Percentiles rank a stretch among this genome's conserved stretches.
Conservation (phyloP, 1,140 invertebrate genomes). For the Cydia strobilella region DNA sequence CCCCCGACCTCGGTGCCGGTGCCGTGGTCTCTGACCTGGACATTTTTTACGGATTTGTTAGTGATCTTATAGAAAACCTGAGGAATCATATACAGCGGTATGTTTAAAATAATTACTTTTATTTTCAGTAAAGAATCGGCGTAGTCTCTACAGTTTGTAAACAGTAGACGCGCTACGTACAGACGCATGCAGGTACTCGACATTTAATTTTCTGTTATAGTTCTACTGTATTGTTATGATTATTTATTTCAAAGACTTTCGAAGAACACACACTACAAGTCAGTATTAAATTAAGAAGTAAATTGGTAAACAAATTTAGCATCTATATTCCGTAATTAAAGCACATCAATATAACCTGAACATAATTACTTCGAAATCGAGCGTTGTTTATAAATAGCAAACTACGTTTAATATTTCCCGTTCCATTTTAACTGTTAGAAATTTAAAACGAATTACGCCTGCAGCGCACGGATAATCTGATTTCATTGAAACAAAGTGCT, state of each 20-base stretch:
- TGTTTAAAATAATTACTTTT: not conserved
- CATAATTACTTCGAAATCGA: not conserved
- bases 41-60: slow-evolving; percentile 20
- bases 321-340: not conserved
- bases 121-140: not conserved
- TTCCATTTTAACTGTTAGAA: slow-evolving; percentile 22
- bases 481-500: slow-evolving; percentile 42
- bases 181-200: too few species aligned
- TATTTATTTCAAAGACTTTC: not conserved
- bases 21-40: slow-evolving; percentile 45
- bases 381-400: slow-evolving; percentile 3
- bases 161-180: not conserved
- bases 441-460: slow-evolving; percentile 25
- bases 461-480: slow-evolving; percentile 35
- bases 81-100: not conserved
- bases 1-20: slow-evolving; percentile 51
- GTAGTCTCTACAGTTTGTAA: not conserved
- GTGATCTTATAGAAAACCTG: not conserved
- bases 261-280: not conserved
- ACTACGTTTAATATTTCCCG: not conserved
- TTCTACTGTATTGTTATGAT: not conserved
- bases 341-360: not conserved
- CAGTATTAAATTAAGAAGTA: not conserved
- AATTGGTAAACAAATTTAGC: not conserved
- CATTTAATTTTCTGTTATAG: too few species aligned